A percentile compares a stretch with the other conserved stretches of the same genome.
phyloP scores from a whole-genome alignment of 2,888 invertebrate species.

The Prosopocoilus inquinatus region DNA sequence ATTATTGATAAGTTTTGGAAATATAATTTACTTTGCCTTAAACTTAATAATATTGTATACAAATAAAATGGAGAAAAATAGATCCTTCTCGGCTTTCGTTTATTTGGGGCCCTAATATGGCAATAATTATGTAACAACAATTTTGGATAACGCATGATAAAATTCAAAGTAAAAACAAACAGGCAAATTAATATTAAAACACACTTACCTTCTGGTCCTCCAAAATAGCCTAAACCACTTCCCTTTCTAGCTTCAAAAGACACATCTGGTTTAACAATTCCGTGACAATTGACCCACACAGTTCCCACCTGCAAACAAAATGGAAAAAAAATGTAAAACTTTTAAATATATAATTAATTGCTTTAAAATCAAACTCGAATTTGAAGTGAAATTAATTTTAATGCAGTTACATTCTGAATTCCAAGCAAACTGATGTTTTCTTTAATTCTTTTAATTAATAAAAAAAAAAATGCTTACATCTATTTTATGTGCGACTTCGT shows the following conservation, averaged over 20 bases:
- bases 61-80: too few species aligned
- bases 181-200: too few species aligned
- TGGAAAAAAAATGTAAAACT: slow-evolving; percentile 4
- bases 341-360: not conserved
- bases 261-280: slow-evolving; percentile 52
- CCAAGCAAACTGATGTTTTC: not conserved
- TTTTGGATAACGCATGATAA: too few species aligned
- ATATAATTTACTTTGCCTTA: too few species aligned
- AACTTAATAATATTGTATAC: too few species aligned
- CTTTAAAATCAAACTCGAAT: too few species aligned
- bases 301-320: slow-evolving; percentile 46
- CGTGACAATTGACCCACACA: slow-evolving; percentile 58
- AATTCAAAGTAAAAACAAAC: too few species aligned
- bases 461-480: slow-evolving; percentile 39
- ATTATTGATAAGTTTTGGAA: too few species aligned
- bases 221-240: slow-evolving; percentile 55
- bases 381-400: too few species aligned
- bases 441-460: not conserved
- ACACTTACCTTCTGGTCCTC: slow-evolving; percentile 44
- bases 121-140: too few species aligned
- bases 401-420: not conserved
- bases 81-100: too few species aligned
- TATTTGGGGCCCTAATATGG: too few species aligned
- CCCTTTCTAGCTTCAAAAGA: slow-evolving; percentile 53
- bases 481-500: slow-evolving; percentile 55